These are phyloP conservation scores for Erpobdella octoculata DNA, from an alignment of 2,888 invertebrate genomes.

Conservation along the genomic window DNA sequence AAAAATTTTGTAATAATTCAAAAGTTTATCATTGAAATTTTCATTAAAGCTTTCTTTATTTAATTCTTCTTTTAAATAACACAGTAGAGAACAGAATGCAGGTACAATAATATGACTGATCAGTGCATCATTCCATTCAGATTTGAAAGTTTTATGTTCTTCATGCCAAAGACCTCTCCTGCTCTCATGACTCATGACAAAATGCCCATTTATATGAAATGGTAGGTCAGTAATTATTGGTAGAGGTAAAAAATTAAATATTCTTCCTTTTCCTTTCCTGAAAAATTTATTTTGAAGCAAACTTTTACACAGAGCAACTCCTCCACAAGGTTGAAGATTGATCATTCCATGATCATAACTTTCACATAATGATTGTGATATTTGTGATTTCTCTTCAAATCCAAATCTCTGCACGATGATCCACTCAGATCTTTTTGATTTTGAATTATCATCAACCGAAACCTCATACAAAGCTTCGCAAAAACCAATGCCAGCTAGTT, in stretches of 20 bases:
- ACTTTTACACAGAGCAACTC: no score
- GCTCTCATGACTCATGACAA: constrained; percentile 38
- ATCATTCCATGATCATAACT: constrained; percentile 37
- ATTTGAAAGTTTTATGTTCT: constrained; percentile 33
- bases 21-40: neutral
- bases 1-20: neutral
- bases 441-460: neutral
- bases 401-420: constrained; percentile 36
- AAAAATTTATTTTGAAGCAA: no score
- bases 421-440: constrained; percentile 14
- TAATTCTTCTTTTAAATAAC: neutral
- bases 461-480: constrained; percentile 11
- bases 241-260: constrained; percentile 45
- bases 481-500: neutral
- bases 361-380: constrained; percentile 34
- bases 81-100: constrained; percentile 37
- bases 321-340: constrained; percentile 33
- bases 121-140: constrained; percentile 42
- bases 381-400: constrained; percentile 29
- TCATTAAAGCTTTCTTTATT: no score
- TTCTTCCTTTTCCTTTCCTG: neutral
- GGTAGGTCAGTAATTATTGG: constrained; percentile 40
- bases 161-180: constrained; percentile 23
- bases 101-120: constrained; percentile 40
- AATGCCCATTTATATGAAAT: constrained; percentile 44